These are phyloP conservation scores for Oncorhynchus kisutch DNA, from an alignment of 2,113 vertebrate species.

Conservation along the genomic window DNA sequence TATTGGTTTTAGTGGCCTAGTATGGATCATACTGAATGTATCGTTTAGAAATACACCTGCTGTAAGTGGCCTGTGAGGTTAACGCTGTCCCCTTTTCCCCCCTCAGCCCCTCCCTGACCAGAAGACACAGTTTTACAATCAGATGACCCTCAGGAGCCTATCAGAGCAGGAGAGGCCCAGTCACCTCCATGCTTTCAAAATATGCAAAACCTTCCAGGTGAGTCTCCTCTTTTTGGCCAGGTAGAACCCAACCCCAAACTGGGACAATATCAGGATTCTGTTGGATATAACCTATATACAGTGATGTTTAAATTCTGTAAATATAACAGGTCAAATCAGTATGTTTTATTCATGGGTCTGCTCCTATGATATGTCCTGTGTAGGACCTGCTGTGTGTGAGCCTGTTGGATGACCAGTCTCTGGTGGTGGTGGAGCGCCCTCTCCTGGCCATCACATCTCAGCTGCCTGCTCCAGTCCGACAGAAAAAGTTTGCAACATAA, in stretches of 20 bases:
- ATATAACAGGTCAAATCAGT: too few species aligned
- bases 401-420: constrained; percentile 81
- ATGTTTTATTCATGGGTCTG: too few species aligned
- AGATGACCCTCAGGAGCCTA: constrained; percentile 77
- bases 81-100: neutral
- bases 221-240: neutral
- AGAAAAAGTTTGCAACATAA: constrained; percentile 96
- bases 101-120: constrained; percentile 84
- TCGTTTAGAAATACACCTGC: neutral
- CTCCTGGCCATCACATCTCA: constrained; percentile 82
- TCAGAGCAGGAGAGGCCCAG: constrained; percentile 66
- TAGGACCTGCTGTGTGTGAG: constrained; percentile 84
- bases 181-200: constrained; percentile 88
- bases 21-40: too few species aligned
- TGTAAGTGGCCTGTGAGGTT: neutral
- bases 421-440: constrained; percentile 90
- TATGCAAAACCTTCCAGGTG: constrained; percentile 91
- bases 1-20: too few species aligned
- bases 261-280: too few species aligned
- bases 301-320: too few species aligned
- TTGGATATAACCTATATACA: too few species aligned
- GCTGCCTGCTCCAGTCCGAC: constrained; percentile 85
- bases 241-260: neutral
- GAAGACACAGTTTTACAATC: constrained; percentile 75
- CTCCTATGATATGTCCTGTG: neutral